Base-by-base conservation (phyloP, 2,797 vertebrate genomes). In the Cebuella pygmaea region DNA sequence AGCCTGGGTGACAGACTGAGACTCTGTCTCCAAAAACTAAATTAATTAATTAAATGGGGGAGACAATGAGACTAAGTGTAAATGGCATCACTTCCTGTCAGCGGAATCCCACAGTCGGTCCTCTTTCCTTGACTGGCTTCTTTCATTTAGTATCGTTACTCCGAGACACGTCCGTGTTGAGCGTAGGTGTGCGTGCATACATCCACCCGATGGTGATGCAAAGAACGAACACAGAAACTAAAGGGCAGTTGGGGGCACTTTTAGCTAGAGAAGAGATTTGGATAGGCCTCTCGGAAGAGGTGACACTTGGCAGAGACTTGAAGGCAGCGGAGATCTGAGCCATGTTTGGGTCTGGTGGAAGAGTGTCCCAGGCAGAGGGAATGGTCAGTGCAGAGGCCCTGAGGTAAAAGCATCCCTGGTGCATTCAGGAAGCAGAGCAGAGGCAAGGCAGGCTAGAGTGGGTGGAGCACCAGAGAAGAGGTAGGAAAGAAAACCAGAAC, bases 151-250 rank as follows among this genome's bases (percentile, higher is more conserved):
- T 22, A 0, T 55, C 0, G 36, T 6, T 39, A 30, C 52, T 82
- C 2, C 2, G 12, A 83, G 46, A 39, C 14, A 11, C 30, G 3
- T 5, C 39, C 26, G 1, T 1, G 33, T 7, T 3, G 39, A 19
- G 67, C 19, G 19, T 39, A 24, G 36, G n/a, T 67, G 19, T 44
- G 22, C 10, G 46, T 67, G 30, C 59, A 13, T 9, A 30, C 17
- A 61, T 41, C 61, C 24, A 52, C 72, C 44, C 20, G 74, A 41
- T 13, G 44, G n/a, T 19, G 67, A 20, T 24, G 46, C 74, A 10
- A 3, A 70, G 48, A 80, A 33, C 12, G 13, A 27, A 27, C 14
- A 78, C n/a, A 5, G 11, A n/a, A 61, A 50, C 14, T 2, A 5
- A 52, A 39, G 52, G 27, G 55, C 9, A 33, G 33, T 7, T 67